These are phyloP conservation scores for Notarius lentiginosus DNA, from an alignment of 2,113 vertebrate species.

Conservation along the genomic window DNA sequence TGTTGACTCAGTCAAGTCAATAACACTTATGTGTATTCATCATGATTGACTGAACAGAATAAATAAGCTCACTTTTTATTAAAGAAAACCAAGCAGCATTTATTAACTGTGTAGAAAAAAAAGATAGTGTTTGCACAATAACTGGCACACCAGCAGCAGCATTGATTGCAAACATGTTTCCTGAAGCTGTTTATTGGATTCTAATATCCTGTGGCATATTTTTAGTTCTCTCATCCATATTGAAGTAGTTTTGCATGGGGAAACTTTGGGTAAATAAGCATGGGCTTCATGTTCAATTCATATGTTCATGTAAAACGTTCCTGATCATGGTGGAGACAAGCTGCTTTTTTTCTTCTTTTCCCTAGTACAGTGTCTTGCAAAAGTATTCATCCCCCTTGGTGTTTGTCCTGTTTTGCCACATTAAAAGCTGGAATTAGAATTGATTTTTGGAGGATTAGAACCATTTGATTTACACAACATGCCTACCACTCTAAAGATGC, in stretches of 20 bases:
- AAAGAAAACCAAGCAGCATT: background rate
- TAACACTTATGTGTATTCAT: background rate
- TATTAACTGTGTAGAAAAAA: background rate
- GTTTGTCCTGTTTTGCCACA: too few species aligned
- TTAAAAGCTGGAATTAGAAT: too few species aligned
- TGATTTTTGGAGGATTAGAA: too few species aligned
- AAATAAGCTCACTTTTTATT: background rate
- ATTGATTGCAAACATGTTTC: slow-evolving; percentile 9
- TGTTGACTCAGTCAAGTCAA: background rate
- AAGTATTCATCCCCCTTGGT: too few species aligned
- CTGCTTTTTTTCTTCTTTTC: background rate
- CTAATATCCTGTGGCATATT: slow-evolving; percentile 1
- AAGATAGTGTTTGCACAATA: slow-evolving; percentile 11
- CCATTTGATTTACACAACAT: too few species aligned
- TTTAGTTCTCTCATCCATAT: slow-evolving; percentile 16
- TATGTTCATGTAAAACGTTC: background rate
- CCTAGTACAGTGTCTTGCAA: too few species aligned
- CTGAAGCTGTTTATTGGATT: slow-evolving; percentile 24
- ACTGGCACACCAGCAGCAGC: slow-evolving; percentile 17
- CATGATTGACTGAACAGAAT: background rate
- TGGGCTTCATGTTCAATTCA: slow-evolving; percentile 10
- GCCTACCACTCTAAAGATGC: too few species aligned
- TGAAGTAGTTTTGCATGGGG: background rate
- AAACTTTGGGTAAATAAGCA: slow-evolving; percentile 11
- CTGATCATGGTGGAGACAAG: background rate